Conservation (phyloP, 1,140 invertebrate genomes). For the Drosophila kikkawai region DNA sequence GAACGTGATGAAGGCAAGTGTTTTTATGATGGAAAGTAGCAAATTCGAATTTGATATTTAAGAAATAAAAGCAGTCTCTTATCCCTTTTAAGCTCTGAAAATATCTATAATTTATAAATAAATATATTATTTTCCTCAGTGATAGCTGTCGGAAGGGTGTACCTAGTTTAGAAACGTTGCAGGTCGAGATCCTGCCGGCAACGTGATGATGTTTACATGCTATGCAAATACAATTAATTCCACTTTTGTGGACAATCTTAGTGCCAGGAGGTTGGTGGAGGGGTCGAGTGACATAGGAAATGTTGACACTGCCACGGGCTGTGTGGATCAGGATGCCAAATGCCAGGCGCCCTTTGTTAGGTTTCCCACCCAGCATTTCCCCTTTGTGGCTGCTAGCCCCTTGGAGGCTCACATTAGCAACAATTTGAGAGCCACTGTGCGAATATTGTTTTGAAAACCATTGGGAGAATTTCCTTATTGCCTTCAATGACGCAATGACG, state of each 20-base stretch:
- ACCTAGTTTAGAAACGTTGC: conserved; percentile 47
- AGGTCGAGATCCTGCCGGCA: conserved; percentile 58
- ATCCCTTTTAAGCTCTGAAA: rapidly evolving
- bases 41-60: not conserved
- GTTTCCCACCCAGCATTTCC: not conserved
- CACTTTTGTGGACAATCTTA: conserved; percentile 77
- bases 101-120: not conserved
- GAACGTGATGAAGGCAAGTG: not conserved
- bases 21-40: no score
- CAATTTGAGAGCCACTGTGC: not conserved
- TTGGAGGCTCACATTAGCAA: not conserved
- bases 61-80: not conserved
- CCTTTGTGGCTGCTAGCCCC: conserved; percentile 6
- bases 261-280: conserved; percentile 34
- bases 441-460: not conserved
- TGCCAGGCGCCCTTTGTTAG: conserved; percentile 30
- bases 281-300: conserved; percentile 53
- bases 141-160: conserved; percentile 25
- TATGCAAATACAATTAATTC: conserved; percentile 83
- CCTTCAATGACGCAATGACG: conserved; percentile 16
- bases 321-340: conserved; percentile 45
- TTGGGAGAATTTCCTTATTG: conserved; percentile 20
- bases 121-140: conserved; percentile 3
- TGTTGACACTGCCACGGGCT: conserved; percentile 60
- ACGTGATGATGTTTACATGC: conserved; percentile 80